Base-by-base conservation (phyloP, 2,888 invertebrate species). In the Caradrina clavipalpis region DNA sequence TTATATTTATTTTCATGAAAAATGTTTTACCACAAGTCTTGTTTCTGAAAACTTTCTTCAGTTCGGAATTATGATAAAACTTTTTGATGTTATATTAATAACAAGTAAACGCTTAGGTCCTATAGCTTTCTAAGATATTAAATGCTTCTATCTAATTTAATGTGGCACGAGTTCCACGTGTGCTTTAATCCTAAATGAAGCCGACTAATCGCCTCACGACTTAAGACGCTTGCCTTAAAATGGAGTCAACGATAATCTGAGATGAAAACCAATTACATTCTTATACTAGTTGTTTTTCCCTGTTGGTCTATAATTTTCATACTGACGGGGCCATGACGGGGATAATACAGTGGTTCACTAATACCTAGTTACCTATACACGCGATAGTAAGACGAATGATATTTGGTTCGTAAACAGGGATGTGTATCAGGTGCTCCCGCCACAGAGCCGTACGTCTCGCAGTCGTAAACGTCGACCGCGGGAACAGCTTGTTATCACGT, bases 391-490 rank as follows among this genome's bases (percentile, higher is more conserved):
- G 15, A 42, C 15, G 13, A n/a, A 6, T 22, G 13, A 39, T 50
- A 49, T 55, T 76, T 63, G 2, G 15, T 8, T 19, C 3, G 13
- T 6, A 11, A 47, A 22, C 17, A 59, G 55, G 15, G 11, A 35
- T 6, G 22, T 49, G 47, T 17, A 35, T 47, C 67, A 72, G 61
- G 72, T 72, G 67, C 19, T 70, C 57, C 6, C 19, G 21, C 26
- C 26, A 60, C 59, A 21, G 11, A 39, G 17, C 53, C 15, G 54
- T 61, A 22, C 53, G 45, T 57, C 53, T 63, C 42, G 19, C 15
- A 63, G 68, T 72, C 60, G 76, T 73, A 61, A 72, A 64, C 22
- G 63, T 57, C 63, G 15, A 19, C 59, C 49, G 13, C 35, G 45
- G 11, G n/a, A 49, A 39, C 49, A 63, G 42, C 49, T 63, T 56